phyloP scores from a whole-genome alignment of 2,113 vertebrate genomes.

The Xenus cinereus region DNA sequence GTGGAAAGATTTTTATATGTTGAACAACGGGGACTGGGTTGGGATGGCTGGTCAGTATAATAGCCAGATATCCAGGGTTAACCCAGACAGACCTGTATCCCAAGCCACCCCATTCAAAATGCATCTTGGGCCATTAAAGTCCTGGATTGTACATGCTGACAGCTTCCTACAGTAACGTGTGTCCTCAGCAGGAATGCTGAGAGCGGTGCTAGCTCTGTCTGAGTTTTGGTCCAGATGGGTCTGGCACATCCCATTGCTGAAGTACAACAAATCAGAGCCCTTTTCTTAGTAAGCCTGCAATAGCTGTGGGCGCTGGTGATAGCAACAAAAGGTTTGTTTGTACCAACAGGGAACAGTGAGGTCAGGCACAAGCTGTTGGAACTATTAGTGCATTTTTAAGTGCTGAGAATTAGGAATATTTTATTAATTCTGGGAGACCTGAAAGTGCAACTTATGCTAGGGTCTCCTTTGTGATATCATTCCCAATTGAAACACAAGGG shows the following conservation, averaged over 20 bases:
- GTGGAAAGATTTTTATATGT: neutral
- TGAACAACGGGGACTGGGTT: neutral
- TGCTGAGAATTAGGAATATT: slow-evolving; percentile 55
- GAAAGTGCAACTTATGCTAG: neutral
- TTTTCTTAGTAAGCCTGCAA: slow-evolving; percentile 16
- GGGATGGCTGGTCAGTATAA: neutral
- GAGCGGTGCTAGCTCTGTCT: neutral
- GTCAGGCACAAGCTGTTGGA: slow-evolving; percentile 57
- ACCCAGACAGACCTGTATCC: neutral
- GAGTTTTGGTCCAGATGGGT: slow-evolving; percentile 20
- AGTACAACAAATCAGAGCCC: slow-evolving; percentile 12
- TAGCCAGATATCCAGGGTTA: neutral
- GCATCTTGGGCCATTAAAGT: neutral
- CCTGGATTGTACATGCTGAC: neutral
- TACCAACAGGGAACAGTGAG: slow-evolving; percentile 48
- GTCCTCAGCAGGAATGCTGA: neutral
- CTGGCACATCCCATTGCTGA: neutral
- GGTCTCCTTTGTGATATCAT: neutral
- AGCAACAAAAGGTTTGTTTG: slow-evolving; percentile 61
- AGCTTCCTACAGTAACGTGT: neutral
- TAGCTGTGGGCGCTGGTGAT: slow-evolving; percentile 13
- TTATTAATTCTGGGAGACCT: slow-evolving; percentile 45
- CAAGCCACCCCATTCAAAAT: neutral
- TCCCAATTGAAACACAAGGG: neutral
- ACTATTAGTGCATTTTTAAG: slow-evolving; percentile 57